Evolutionary conservation across 2,797 vertebrate genomes (phyloP), one percentile per base, ranked within the genome.

Genomic region (Sibirionetta formosa): DNA sequence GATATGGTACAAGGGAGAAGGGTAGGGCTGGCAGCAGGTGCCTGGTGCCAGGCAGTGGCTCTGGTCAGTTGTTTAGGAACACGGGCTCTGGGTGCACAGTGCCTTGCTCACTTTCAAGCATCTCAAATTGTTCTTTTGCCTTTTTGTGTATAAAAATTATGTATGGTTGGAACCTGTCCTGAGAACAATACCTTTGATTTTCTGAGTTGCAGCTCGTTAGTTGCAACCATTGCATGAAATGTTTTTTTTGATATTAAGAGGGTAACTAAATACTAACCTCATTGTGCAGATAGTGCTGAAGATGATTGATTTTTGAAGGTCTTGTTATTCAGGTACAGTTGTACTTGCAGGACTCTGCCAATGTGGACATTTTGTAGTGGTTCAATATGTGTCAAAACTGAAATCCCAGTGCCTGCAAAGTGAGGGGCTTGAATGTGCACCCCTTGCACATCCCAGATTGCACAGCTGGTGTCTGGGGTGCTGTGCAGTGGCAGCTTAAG

Each of bases 341-440:
- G 13, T n/a, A 44, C 29, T 31, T 40, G 44, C 4, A 23, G 56
- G 19, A 4, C 31, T 61, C 31, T n/a, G 35, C 46, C 35, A 29
- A 2, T 1, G 4, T 14, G 17, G 51, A 4, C 2, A 0, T 44
- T 9, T 11, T 4, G 9, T 36, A 26, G 64, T 48, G 27, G 44
- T 35, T 13, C 11, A 51, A 12, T 4, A 4, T 2, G 40, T 31
- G 64, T 29, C 10, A 1, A 48, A 61, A 27, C 53, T 50, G 57
- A 31, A 56, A 31, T 22, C 8, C 4, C 29, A 5, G 24, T 1
- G 6, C 6, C n/a, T 29, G 1, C 15, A 1, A 16, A 60, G 31
- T 0, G 5, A 36, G 33, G 26, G 38, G 35, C 51, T 58, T n/a
- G 40, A 2, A 1, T 2, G 2, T 0, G 5, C 12, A 4, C 7